phyloP scores from a whole-genome alignment of 64 coral and sea anemone genomes.

The Montipora foliosa region DNA sequence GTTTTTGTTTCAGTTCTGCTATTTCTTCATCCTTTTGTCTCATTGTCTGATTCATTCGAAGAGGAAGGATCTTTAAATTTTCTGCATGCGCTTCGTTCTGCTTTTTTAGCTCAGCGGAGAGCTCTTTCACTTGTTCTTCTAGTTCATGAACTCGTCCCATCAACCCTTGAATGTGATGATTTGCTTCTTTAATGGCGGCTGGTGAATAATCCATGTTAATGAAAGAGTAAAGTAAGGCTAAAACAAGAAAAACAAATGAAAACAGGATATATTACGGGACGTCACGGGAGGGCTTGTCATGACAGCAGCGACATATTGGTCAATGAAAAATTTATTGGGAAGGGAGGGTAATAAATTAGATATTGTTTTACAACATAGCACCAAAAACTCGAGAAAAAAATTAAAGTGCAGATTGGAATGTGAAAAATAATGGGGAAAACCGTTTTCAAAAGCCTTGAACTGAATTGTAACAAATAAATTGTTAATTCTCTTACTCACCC shows the following conservation, averaged over 20 bases:
- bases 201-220: slow-evolving; percentile 53
- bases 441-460: background rate
- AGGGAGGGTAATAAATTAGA: background rate
- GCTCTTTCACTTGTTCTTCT: slow-evolving; percentile 73
- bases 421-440: background rate
- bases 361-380: background rate
- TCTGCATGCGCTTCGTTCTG: slow-evolving; percentile 73
- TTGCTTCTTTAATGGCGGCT: slow-evolving; percentile 72
- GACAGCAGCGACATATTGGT: background rate
- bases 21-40: slow-evolving; percentile 81
- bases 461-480: background rate
- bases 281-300: background rate
- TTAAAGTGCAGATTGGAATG: background rate
- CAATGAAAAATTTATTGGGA: background rate
- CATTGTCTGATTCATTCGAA: slow-evolving; percentile 80
- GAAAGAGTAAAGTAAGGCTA: background rate
- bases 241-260: background rate
- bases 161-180: slow-evolving; percentile 68
- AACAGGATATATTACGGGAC: background rate
- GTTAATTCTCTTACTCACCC: no score
- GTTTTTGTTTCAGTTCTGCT: slow-evolving; percentile 40
- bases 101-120: slow-evolving; percentile 37
- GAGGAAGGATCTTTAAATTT: slow-evolving; percentile 74
- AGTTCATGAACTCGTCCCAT: slow-evolving; percentile 52
- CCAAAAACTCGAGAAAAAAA: background rate